phyloP scores from a whole-genome alignment of 2,888 invertebrate genomes.

The Cheilosia variabilis region DNA sequence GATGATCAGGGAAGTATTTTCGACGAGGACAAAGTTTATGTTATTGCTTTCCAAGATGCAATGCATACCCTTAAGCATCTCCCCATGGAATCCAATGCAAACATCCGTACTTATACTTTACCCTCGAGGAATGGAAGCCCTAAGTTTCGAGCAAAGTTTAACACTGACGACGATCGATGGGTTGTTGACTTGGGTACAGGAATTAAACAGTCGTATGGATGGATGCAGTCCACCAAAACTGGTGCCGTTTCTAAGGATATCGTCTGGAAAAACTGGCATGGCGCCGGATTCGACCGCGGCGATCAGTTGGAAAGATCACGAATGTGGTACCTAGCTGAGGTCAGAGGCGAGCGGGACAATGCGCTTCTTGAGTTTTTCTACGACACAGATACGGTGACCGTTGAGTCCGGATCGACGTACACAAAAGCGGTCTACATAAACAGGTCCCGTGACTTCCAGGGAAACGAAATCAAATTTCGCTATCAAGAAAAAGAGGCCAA shows the following conservation, averaged over 20 bases:
- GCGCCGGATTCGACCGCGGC: constrained; percentile 20
- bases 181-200: constrained; percentile 37
- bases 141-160: constrained; percentile 31
- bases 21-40: constrained; percentile 10
- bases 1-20: constrained; percentile 38
- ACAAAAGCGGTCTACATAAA: constrained; percentile 29
- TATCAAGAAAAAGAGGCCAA: constrained; percentile 20
- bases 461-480: constrained; percentile 21
- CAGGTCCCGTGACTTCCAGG: neutral
- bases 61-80: constrained; percentile 1
- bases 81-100: constrained; percentile 8
- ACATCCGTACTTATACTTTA: neutral
- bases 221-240: neutral
- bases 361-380: constrained; percentile 25
- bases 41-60: constrained; percentile 27
- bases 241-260: constrained; percentile 33
- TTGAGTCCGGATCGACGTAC: constrained; percentile 5
- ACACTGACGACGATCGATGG: constrained; percentile 21
- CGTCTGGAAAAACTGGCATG: constrained; percentile 48
- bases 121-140: neutral
- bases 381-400: neutral
- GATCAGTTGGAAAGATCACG: constrained; percentile 20
- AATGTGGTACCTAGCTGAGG: constrained; percentile 40
- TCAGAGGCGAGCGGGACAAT: neutral
- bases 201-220: constrained; percentile 29